These are phyloP conservation scores for Musca vetustissima DNA, from an alignment of 1,140 invertebrate genomes.

Conservation along the genomic window DNA sequence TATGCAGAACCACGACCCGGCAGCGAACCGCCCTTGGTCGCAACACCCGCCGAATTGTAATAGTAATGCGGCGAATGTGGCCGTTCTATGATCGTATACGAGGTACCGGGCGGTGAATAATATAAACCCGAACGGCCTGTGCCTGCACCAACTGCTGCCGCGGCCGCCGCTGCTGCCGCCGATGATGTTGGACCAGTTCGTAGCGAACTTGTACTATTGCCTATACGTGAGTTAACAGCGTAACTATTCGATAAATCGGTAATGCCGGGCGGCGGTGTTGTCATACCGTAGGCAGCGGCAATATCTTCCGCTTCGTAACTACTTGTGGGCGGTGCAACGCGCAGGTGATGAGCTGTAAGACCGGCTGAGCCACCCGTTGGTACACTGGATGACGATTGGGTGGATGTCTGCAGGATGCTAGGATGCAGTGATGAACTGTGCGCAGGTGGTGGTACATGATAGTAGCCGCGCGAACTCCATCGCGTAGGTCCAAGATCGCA, in stretches of 20 bases:
- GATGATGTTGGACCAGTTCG: constrained; percentile 25
- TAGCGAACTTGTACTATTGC: constrained; percentile 53
- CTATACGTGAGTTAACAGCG: constrained; percentile 43
- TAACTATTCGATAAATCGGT: constrained; percentile 33
- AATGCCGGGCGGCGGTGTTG: constrained; percentile 48
- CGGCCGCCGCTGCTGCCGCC: constrained; percentile 41
- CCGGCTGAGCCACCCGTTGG: constrained; percentile 49
- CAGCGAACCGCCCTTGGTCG: constrained; percentile 54
- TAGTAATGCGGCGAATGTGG: constrained; percentile 70
- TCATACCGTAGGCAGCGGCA: constrained; percentile 45
- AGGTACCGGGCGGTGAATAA: constrained; percentile 73
- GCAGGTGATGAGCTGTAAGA: constrained; percentile 45
- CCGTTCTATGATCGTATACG: constrained; percentile 81
- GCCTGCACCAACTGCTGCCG: constrained; percentile 28
- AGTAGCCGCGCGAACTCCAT: constrained; percentile 53
- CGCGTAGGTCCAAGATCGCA: constrained; percentile 56
- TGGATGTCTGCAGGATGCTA: constrained; percentile 26
- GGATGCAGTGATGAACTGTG: constrained; percentile 35
- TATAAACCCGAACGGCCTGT: constrained; percentile 62
- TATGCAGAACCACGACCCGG: constrained; percentile 62
- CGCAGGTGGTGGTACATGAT: constrained; percentile 40
- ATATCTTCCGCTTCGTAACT: constrained; percentile 56
- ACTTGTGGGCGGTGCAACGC: constrained; percentile 38
- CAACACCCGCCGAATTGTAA: constrained; percentile 54
- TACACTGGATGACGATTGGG: constrained; percentile 51